phyloP scores from a whole-genome alignment of 2,888 invertebrate genomes.

The Bugula neritina region DNA sequence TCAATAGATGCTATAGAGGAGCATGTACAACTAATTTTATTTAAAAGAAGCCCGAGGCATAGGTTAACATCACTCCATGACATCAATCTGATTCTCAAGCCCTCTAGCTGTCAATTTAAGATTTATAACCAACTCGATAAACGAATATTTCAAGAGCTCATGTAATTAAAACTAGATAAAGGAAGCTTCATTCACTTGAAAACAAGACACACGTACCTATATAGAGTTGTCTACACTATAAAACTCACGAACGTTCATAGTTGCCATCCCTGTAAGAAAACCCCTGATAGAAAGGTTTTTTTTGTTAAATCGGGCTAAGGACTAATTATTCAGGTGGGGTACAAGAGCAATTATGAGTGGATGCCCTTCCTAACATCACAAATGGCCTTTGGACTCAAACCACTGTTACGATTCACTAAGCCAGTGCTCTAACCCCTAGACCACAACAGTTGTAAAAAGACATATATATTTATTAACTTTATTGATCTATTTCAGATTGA shows the following conservation, averaged over 20 bases:
- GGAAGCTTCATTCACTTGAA: background rate
- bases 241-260: no score
- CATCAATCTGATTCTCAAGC: background rate
- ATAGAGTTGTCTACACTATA: background rate
- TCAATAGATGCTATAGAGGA: slow-evolving; percentile 3
- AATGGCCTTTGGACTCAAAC: no score
- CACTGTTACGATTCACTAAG: no score
- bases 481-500: background rate
- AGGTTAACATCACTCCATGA: background rate
- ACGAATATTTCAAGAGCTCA: slow-evolving; percentile 19
- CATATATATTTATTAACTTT: background rate
- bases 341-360: no score
- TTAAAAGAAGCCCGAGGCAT: background rate
- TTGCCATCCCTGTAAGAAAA: no score
- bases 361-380: no score
- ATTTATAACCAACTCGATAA: slow-evolving; percentile 8
- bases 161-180: slow-evolving; percentile 22
- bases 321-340: no score
- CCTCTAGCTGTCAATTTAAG: slow-evolving; percentile 20
- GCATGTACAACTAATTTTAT: no score
- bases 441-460: background rate
- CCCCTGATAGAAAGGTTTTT: no score
- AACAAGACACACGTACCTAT: background rate
- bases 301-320: no score
- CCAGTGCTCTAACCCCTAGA: no score